Base-by-base conservation (phyloP, 2,888 invertebrate genomes). In the Coecobrya sp. region DNA sequence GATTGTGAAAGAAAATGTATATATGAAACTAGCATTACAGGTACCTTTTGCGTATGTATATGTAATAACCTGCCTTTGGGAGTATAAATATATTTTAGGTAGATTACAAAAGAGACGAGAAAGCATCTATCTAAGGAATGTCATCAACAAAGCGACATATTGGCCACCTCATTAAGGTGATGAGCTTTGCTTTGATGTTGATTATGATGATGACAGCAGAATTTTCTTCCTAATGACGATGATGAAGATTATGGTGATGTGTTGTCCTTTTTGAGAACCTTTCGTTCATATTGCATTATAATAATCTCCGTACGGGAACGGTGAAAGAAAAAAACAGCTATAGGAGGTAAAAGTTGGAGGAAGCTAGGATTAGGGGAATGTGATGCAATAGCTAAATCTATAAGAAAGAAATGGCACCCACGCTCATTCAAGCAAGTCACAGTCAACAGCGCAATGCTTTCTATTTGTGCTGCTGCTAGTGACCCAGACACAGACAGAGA, bases 171-270 rank as follows among this genome's bases (percentile, higher is more conserved):
- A 91, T 91, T 91, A 91, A 86, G 86, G 81, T 91, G 91, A 91
- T 91, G 91, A 91, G 91, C 91, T 91, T 91, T 86, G 86, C 91
- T 91, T 91, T 91, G 86, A 91, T 86, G 86, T 86, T 91, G 90
- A 90, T 90, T 90, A 90, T 86, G 90, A 90, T 86, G 90, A 86
- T 86, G 90, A 90, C 86, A 86, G 85, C 85, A 90, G 36, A 76
- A 89, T 76, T 86, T 90, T 90, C 90, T 22, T 52, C 70, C 89
- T 90, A 90, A 90, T 90, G 90, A 90, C 79, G 90, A 73, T 86
- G 90, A 90, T 52, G 90, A 73, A 45, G 73, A 73, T 73, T 19
- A 45, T 36, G 42, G 16, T 19, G 45, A 90, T 65, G 90, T 79
- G 90, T 45, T 68, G 70, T 89, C 59, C 65, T 65, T 45, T 73